Conservation (phyloP, 2,888 invertebrate genomes). For the Cybosia mesomella region DNA sequence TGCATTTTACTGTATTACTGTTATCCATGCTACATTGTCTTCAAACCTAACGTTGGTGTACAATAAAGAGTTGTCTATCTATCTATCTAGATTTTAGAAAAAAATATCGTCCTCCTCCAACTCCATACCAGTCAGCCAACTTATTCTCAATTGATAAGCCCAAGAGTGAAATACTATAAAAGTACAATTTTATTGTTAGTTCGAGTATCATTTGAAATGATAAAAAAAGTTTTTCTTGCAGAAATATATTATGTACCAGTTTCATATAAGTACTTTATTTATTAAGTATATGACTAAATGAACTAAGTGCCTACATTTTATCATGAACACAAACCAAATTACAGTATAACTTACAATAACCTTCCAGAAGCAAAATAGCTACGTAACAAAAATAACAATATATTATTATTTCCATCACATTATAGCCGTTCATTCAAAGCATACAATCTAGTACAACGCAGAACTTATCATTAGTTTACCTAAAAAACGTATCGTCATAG, state of each 20-base stretch:
- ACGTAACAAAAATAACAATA: background rate
- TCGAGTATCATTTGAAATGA: background rate
- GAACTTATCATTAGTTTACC: conserved; percentile 13
- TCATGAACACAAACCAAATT: background rate
- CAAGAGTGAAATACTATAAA: too few species aligned
- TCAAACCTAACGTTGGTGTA: too few species aligned
- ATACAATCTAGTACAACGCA: background rate
- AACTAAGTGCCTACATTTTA: background rate
- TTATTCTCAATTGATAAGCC: too few species aligned
- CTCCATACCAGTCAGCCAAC: too few species aligned
- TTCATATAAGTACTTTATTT: background rate
- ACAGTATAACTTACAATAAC: conserved; percentile 1
- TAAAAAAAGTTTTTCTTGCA: background rate
- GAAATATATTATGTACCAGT: background rate
- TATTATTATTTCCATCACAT: conserved; percentile 2
- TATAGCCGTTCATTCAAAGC: background rate
- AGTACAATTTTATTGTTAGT: too few species aligned
- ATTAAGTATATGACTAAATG: background rate
- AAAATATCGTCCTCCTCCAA: too few species aligned
- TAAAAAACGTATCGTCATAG: conserved; percentile 38
- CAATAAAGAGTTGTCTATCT: too few species aligned
- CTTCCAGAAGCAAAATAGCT: background rate
- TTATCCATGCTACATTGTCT: too few species aligned
- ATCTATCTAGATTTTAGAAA: too few species aligned
- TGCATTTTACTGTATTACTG: too few species aligned